Evolutionary conservation across 2,113 vertebrate genomes (phyloP), one percentile per base, ranked within the genome.

Genomic region (Hyperopisus bebe): DNA sequence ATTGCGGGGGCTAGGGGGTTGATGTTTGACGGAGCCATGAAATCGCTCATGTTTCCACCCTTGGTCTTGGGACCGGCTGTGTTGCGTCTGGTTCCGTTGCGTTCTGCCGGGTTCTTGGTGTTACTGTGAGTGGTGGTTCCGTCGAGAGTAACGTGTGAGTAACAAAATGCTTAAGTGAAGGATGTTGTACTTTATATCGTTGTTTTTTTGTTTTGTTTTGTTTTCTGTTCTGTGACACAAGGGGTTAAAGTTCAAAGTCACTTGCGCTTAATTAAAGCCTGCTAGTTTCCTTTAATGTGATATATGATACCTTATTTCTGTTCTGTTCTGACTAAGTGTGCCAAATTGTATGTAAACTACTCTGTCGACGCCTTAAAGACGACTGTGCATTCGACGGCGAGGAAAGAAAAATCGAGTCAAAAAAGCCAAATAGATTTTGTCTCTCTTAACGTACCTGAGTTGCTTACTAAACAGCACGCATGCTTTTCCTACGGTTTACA

Each of bases 291-390:
- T 93, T 93, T 94, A 92, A 94, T 94, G 94, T 95, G 94, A 95
- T 87, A 47, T 47, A 84, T 46, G 39, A 42, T 94, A 92, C 93
- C 93, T 92, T 89, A 86, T 93, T 94, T 96, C 89, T 51, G 92
- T 94, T 96, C 95, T 93, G 93, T 95, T 94, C 77, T 91, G 95
- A 95, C 94, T 89, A 93, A 93, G 92, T 95, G 95, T 96, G 96
- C 96, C 96, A 96, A 96, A 96, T 93, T 95, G 92, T 95, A 93
- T 95, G 93, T 94, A 93, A 86, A 70, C 92, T 94, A 91, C 93
- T 95, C 93, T 95, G 94, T 94, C 94, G 91, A 91, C 93, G 94
- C 94, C 94, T 96, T 96, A 93, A 93, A 92, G 95, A 93, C 94
- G 93, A 95, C 95, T 94, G 92, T 95, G 94, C 95, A 95, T 95